phyloP scores from a whole-genome alignment of 2,888 invertebrate species.

The Agriopis leucophaearia region DNA sequence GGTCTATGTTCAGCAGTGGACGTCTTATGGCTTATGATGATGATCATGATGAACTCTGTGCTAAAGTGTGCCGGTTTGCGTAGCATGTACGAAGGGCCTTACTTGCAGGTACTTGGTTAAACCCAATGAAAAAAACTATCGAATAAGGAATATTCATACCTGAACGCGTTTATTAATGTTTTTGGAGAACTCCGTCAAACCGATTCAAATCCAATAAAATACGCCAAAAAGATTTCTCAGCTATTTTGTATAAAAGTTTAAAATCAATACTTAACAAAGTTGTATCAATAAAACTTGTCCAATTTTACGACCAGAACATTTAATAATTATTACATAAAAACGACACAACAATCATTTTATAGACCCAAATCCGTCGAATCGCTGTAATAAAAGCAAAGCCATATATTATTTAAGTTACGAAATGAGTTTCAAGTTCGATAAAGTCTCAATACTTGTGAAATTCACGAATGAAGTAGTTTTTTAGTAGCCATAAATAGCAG shows the following conservation, averaged over 20 bases:
- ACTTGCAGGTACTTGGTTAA: too few relatives aligned
- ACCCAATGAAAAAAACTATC: too few relatives aligned
- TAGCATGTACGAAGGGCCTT: too few relatives aligned
- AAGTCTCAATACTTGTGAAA: slow-evolving; percentile 42
- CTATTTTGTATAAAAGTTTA: background rate
- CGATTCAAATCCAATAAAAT: slow-evolving; percentile 6
- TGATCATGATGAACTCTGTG: too few relatives aligned
- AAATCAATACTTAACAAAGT: slow-evolving; percentile 15
- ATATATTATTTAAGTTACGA: slow-evolving; percentile 32
- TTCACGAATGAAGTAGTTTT: slow-evolving; percentile 49
- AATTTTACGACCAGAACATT: slow-evolving; percentile 13
- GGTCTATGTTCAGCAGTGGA: too few relatives aligned
- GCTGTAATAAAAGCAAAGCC: slow-evolving; percentile 22
- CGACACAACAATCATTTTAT: slow-evolving; percentile 17
- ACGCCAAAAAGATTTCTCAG: slow-evolving; percentile 1
- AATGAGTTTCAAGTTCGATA: slow-evolving; percentile 40
- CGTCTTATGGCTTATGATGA: too few relatives aligned
- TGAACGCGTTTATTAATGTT: background rate
- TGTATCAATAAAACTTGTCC: slow-evolving; percentile 1
- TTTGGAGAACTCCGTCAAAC: background rate
- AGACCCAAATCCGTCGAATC: slow-evolving; percentile 24
- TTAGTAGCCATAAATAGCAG: slow-evolving; percentile 59
- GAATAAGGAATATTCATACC: too few relatives aligned
- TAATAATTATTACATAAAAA: slow-evolving; percentile 30
- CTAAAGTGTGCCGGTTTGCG: too few relatives aligned